Conservation (phyloP, 92 coral and sea anemone species). For the Palythoa caribaeorum region DNA sequence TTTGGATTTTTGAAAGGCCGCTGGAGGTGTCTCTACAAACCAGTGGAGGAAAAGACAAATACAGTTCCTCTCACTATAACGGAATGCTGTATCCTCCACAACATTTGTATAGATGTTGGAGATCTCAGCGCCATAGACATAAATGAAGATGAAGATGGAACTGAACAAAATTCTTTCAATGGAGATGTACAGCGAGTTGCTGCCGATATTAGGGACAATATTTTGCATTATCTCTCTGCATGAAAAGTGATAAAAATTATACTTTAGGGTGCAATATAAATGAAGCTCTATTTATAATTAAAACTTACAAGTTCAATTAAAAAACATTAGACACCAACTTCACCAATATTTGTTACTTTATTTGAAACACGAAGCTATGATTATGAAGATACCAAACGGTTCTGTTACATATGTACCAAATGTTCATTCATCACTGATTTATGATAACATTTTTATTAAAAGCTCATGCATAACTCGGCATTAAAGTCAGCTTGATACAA, state of each 20-base stretch:
- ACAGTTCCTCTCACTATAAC: constrained; percentile 52
- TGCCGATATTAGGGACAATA: constrained; percentile 54
- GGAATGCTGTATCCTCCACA: constrained; percentile 51
- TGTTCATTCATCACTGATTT: neutral
- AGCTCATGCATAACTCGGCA: constrained; percentile 17
- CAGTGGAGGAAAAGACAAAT: constrained; percentile 56
- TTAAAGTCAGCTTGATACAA: constrained; percentile 25
- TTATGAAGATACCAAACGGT: neutral
- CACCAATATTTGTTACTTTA: constrained; percentile 14
- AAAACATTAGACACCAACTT: constrained; percentile 17
- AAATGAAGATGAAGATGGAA: constrained; percentile 18
- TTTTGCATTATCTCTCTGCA: constrained; percentile 55
- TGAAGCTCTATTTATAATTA: constrained; percentile 10
- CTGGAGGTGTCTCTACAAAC: constrained; percentile 10
- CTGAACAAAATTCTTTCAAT: constrained; percentile 32
- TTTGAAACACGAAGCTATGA: neutral
- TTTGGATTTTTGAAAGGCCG: neutral
- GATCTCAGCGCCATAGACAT: constrained; percentile 51
- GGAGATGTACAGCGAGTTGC: constrained; percentile 58
- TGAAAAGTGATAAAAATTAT: constrained; percentile 9
- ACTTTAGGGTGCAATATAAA: neutral
- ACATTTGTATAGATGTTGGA: constrained; percentile 55
- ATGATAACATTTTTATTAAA: neutral
- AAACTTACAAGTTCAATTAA: neutral
- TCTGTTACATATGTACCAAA: constrained; percentile 6